Evolutionary conservation across 1,140 invertebrate species (phyloP), one percentile per base, ranked within the genome.

Genomic region (Periplaneta americana): DNA sequence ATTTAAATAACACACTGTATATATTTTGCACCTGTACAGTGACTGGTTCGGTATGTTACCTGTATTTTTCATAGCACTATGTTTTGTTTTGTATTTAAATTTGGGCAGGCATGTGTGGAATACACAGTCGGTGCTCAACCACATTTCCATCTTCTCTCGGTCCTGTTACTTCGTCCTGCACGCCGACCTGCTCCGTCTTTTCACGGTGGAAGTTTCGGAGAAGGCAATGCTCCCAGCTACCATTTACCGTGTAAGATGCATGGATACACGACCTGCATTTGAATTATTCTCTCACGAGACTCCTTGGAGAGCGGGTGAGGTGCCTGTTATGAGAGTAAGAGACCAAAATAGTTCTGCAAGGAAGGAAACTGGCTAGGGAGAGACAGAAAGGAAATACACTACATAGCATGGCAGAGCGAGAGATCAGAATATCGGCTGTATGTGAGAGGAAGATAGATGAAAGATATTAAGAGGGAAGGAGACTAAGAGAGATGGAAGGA

Each of bases 201-300:
- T 66, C 48, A 66, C 22, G 17, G 75, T 76, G 18, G n/a, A 33
- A 35, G 75, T 4, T 77, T 17, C 57, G 33, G 11, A 22, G 11
- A 15, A 15, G 74, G 11, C 11, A 15, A 10, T 33, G 31, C 31
- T 34, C n/a, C 22, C n/a, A n/a, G 48, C n/a, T 66, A 77, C 32
- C 31, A 77, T 76, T 76, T 76, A 76, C 75, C 75, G 32, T 35
- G 39, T 48, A 33, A 33, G 75, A 76, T 77, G 75, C 75, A 77
- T 34, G 75, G 75, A 18, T 77, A 22, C 75, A 36, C 11, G 33
- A 34, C 32, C 35, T 33, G 75, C 75, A 77, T 77, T 77, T 77
- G 75, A 77, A 77, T 77, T 77, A 77, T n/a, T 22, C 31, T 34
- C 31, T 36, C 35, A 34, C 33, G 75, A 34, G 75, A 66, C 15